Evolutionary conservation across 2,113 vertebrate genomes (phyloP).

Genomic region (Petromus typicus): DNA sequence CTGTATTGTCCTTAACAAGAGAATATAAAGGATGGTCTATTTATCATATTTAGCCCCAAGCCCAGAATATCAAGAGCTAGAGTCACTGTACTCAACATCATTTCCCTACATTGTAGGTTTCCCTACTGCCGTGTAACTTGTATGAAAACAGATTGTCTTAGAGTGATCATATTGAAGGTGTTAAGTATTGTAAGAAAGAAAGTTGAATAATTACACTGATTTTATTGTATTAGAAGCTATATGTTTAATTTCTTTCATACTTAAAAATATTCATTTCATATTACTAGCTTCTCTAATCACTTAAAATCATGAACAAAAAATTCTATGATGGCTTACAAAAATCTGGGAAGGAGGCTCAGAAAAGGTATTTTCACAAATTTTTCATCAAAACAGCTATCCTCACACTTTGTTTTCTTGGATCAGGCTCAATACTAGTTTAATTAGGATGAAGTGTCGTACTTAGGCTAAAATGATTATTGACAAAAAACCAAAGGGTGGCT

Average conservation of each 20-base stretch:
- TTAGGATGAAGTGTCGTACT: neutral
- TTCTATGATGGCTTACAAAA: neutral
- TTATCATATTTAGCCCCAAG: neutral
- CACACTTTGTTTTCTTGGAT: neutral
- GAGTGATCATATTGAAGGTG: neutral
- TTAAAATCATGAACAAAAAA: neutral
- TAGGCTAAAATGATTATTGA: neutral
- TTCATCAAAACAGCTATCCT: neutral
- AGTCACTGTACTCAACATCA: accelerated
- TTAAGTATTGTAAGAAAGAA: neutral
- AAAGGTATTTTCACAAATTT: neutral
- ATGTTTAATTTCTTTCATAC: neutral
- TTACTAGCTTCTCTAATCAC: neutral
- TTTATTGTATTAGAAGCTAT: neutral
- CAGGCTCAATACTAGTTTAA: neutral
- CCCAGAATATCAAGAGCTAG: neutral
- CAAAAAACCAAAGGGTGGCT: neutral
- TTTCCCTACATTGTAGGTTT: neutral
- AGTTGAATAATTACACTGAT: neutral
- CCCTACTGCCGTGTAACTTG: neutral
- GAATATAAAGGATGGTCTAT: neutral
- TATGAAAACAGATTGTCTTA: neutral
- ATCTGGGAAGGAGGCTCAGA: neutral
- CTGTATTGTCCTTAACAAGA: neutral
- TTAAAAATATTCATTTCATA: neutral